A percentile compares a stretch with the other conserved stretches of the same genome.
These are phyloP conservation scores for Numenius phaeopus DNA, from an alignment of 2,797 vertebrate species.

Conservation along the genomic window DNA sequence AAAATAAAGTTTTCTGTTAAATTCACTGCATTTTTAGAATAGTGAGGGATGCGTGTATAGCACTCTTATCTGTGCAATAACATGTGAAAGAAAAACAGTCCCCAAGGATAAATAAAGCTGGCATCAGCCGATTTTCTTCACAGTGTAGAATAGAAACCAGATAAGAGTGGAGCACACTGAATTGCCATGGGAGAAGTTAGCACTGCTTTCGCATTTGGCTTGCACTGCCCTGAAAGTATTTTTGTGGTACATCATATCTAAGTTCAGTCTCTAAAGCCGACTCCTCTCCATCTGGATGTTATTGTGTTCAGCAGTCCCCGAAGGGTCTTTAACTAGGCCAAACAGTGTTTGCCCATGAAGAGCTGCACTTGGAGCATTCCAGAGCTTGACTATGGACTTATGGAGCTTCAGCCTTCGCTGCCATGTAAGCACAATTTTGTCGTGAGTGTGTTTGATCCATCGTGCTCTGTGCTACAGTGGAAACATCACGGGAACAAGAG, in stretches of 20 bases:
- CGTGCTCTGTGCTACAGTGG: background rate
- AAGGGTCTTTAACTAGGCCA: background rate
- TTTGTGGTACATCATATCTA: background rate
- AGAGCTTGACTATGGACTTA: background rate
- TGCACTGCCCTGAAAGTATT: background rate
- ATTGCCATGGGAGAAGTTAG: background rate
- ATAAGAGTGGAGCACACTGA: background rate
- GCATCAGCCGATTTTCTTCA: slow-evolving; percentile 13
- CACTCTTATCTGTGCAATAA: background rate
- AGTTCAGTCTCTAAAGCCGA: background rate
- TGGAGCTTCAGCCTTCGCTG: background rate
- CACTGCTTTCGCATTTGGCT: background rate
- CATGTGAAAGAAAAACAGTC: background rate
- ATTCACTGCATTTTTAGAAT: background rate
- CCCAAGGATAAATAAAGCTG: background rate
- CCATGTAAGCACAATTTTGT: background rate
- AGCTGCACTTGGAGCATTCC: background rate
- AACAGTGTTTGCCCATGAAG: background rate
- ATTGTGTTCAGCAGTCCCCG: background rate
- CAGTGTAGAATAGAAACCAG: background rate
- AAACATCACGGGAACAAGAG: background rate
- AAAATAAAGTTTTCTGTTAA: background rate
- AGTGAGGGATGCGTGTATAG: fast-evolving
- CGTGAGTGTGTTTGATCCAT: background rate
- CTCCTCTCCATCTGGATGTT: background rate